These are phyloP conservation scores for Calameuta idolon DNA, from an alignment of 2,888 invertebrate species.

Conservation along the genomic window DNA sequence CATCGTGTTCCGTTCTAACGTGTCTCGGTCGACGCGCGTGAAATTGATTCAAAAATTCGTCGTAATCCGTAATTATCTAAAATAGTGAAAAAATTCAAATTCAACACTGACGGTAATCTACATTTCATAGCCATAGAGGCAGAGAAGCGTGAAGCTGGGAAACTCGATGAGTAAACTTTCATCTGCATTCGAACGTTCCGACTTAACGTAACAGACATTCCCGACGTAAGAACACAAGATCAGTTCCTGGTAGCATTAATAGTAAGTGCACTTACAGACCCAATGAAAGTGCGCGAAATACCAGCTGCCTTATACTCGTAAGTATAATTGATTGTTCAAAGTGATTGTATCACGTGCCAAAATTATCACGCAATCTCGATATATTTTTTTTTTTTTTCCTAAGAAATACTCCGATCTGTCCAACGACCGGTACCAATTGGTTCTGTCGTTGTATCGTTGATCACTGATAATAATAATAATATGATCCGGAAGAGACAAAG, in stretches of 20 bases:
- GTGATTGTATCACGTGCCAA: neutral
- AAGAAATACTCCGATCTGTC: neutral
- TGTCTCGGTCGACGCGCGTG: constrained; percentile 45
- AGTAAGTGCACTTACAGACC: neutral
- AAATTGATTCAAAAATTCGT: constrained; percentile 46
- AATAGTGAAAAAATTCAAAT: neutral
- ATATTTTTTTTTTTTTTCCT: neutral
- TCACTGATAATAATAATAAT: neutral
- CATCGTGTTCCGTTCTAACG: constrained; percentile 5
- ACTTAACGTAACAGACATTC: neutral
- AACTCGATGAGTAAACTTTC: neutral
- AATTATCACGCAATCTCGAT: neutral
- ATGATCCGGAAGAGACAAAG: neutral
- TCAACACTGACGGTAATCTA: neutral
- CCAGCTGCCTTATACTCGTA: neutral
- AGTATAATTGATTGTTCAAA: neutral
- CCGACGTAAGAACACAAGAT: neutral
- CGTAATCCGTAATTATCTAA: constrained; percentile 52
- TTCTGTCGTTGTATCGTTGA: neutral
- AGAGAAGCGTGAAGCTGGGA: neutral
- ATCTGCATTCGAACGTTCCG: neutral
- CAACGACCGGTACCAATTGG: neutral
- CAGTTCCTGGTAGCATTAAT: neutral
- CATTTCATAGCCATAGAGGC: neutral
- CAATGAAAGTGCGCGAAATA: neutral